These are phyloP conservation scores for Apeltes quadracus DNA, from an alignment of 2,113 vertebrate species.

Conservation along the genomic window DNA sequence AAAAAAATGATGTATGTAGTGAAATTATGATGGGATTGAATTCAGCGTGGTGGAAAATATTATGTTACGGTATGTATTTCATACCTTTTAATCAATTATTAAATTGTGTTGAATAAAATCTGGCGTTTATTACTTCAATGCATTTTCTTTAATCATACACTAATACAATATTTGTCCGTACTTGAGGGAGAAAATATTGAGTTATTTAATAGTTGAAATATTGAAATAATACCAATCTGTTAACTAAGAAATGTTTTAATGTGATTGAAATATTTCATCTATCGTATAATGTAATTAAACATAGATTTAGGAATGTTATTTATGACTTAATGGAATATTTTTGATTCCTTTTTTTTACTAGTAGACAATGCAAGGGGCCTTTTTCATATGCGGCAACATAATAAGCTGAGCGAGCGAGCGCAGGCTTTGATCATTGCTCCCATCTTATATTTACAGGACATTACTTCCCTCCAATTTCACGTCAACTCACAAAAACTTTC, in stretches of 20 bases:
- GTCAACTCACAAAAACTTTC: slow-evolving; percentile 55
- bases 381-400: slow-evolving; percentile 31
- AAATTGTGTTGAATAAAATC: not conserved
- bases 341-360: not conserved
- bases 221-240: not conserved
- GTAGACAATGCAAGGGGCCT: not conserved
- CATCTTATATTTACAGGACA: slow-evolving; percentile 36
- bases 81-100: not conserved
- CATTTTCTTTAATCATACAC: slow-evolving; percentile 4
- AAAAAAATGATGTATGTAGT: slow-evolving; percentile 23
- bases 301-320: not conserved
- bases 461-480: slow-evolving; percentile 59
- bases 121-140: not conserved
- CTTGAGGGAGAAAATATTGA: not conserved
- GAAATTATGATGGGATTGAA: not conserved
- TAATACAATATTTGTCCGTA: not conserved
- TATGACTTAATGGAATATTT: not conserved
- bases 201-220: not conserved
- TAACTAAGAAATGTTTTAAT: not conserved
- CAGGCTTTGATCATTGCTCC: slow-evolving; percentile 41
- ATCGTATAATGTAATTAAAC: not conserved
- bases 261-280: not conserved
- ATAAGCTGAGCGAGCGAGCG: slow-evolving; percentile 22
- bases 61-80: not conserved
- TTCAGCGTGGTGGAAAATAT: not conserved